These are phyloP conservation scores for Antigone vipio DNA, from an alignment of 2,113 vertebrate genomes.

Conservation along the genomic window DNA sequence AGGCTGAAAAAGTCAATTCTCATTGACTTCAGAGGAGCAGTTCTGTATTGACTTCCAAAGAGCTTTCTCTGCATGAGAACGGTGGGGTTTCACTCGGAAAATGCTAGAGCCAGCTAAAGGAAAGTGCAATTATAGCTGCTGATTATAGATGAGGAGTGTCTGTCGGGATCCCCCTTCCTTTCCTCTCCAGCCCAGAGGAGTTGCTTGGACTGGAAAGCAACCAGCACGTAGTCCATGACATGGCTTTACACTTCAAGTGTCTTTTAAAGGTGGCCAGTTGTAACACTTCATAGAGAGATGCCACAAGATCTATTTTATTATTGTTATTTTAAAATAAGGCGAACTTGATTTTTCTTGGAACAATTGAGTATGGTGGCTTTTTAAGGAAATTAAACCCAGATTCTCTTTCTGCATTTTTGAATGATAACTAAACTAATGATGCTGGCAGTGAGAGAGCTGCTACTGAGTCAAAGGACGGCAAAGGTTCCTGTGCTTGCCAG, in stretches of 20 bases:
- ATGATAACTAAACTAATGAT: not conserved
- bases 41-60: not conserved
- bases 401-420: not conserved
- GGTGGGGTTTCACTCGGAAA: not conserved
- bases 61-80: not conserved
- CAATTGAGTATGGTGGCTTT: not conserved
- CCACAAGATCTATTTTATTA: not conserved
- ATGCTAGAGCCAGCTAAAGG: not conserved
- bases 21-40: not conserved
- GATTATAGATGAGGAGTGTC: not conserved
- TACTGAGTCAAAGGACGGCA: not conserved
- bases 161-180: not conserved
- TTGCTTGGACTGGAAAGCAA: not conserved
- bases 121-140: not conserved
- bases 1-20: constrained; percentile 29
- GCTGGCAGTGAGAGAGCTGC: not conserved
- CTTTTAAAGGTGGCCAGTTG: not conserved
- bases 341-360: not conserved
- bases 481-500: not conserved
- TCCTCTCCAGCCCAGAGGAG: not conserved
- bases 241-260: not conserved
- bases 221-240: not conserved
- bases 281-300: not conserved
- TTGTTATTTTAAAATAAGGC: not conserved
- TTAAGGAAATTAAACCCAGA: not conserved